These are phyloP conservation scores for Idaea biselata DNA, from an alignment of 2,888 invertebrate species.

Conservation along the genomic window DNA sequence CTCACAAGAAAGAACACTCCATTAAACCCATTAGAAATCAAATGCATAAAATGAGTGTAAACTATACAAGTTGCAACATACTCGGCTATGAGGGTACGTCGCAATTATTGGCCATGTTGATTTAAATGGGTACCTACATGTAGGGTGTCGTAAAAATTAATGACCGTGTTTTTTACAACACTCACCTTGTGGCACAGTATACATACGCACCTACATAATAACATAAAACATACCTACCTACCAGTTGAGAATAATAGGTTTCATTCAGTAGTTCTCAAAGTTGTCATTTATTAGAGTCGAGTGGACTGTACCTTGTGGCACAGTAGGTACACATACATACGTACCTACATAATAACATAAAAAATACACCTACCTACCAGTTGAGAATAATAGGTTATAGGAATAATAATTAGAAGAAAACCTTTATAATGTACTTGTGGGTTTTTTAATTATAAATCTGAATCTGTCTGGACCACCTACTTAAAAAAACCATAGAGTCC, in stretches of 20 bases:
- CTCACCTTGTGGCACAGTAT: slow-evolving; percentile 26
- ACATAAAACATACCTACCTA: too few species aligned
- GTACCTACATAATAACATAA: too few species aligned
- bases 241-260: too few species aligned
- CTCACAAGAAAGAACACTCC: slow-evolving; percentile 22
- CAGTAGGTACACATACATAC: background rate
- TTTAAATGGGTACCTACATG: slow-evolving; percentile 29
- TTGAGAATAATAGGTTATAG: too few species aligned
- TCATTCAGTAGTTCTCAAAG: too few species aligned
- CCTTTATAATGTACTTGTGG: too few species aligned
- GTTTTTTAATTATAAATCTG: too few species aligned
- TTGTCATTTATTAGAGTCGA: too few species aligned
- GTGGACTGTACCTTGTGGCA: slow-evolving; percentile 31
- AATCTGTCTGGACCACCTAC: too few species aligned
- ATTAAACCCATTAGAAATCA: background rate
- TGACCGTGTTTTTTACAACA: slow-evolving; percentile 35
- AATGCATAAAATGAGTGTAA: background rate
- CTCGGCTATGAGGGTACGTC: background rate
- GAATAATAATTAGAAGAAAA: too few species aligned
- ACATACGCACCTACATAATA: background rate
- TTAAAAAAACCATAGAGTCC: too few species aligned
- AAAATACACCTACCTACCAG: too few species aligned
- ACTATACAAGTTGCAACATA: background rate
- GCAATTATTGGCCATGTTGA: slow-evolving; percentile 14
- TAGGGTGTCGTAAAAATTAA: slow-evolving; percentile 37